Evolutionary conservation across 2,797 vertebrate genomes (phyloP).

Genomic region (Enteromius fasciolatus): DNA sequence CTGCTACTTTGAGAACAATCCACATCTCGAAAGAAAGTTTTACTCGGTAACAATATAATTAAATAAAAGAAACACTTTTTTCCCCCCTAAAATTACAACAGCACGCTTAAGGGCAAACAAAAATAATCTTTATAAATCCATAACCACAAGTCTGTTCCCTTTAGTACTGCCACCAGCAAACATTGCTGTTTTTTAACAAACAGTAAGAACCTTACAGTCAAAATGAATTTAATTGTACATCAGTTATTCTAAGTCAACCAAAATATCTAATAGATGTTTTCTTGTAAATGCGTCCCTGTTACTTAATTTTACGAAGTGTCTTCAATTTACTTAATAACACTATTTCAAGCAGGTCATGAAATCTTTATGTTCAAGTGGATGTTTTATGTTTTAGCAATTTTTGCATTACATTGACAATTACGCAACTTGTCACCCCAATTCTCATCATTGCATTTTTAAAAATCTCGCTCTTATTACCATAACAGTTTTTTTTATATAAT

Average conservation of each 20-base stretch:
- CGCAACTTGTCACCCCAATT: not conserved
- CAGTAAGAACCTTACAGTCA: not conserved
- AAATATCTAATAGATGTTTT: not conserved
- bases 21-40: not conserved
- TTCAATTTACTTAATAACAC: not conserved
- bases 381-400: not conserved
- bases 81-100: not conserved
- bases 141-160: not conserved
- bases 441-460: not conserved
- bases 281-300: not conserved
- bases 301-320: not conserved
- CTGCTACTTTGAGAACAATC: not conserved
- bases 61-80: not conserved
- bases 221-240: not conserved
- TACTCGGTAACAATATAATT: not conserved
- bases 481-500: not conserved
- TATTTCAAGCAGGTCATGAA: not conserved
- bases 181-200: not conserved
- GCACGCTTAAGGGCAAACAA: not conserved
- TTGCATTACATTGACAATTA: not conserved
- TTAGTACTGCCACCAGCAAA: not conserved
- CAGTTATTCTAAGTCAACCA: not conserved
- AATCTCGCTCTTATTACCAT: not conserved
- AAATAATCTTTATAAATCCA: not conserved
- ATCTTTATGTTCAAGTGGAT: not conserved